Conservation (phyloP, 2,797 vertebrate species). For the Bryconaethiops microstoma region DNA sequence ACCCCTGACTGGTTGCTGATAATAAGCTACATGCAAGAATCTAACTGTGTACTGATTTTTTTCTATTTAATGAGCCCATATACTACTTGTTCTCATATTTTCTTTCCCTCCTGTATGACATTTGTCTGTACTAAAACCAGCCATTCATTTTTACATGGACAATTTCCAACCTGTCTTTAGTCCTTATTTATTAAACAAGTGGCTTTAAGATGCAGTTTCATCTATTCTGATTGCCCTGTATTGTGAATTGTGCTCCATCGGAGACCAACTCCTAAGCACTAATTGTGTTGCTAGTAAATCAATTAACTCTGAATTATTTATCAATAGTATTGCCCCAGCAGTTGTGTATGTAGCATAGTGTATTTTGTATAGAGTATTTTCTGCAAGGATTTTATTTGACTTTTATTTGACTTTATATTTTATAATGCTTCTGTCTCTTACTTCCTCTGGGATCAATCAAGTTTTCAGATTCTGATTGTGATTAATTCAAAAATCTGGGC, state of each 20-base stretch:
- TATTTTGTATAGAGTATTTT: no score
- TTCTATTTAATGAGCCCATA: constrained; percentile 3
- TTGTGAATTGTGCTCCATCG: background rate
- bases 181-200: background rate
- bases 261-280: no score
- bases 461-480: no score
- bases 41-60: constrained; percentile 26
- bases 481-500: no score
- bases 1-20: constrained; percentile 13
- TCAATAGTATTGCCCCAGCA: no score
- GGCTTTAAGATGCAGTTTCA: background rate
- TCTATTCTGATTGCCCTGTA: background rate
- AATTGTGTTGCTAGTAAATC: no score
- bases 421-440: no score
- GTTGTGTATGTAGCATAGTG: no score
- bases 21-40: constrained; percentile 8
- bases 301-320: no score
- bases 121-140: background rate
- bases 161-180: background rate
- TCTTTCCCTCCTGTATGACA: background rate
- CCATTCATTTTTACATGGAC: background rate
- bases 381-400: no score
- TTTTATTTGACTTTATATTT: no score
- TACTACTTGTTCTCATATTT: constrained; percentile 11
- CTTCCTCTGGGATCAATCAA: no score